Base-by-base conservation (phyloP, 2,113 vertebrate species). In the Galeopterus variegatus region DNA sequence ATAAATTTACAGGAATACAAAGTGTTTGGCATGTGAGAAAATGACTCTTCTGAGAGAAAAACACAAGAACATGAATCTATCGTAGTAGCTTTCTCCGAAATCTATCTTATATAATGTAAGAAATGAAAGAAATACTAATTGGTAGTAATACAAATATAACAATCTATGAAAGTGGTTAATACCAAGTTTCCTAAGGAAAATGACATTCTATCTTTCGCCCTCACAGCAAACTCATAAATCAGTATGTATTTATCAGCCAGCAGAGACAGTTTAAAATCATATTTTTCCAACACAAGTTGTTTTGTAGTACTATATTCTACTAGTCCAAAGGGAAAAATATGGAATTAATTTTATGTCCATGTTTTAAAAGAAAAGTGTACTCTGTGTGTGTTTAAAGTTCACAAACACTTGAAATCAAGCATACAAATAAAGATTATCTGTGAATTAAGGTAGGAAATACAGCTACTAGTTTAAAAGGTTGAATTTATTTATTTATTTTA, bases 331-430 rank as follows among this genome's bases (percentile, higher is more conserved):
- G 26, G 24, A 6, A 45, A 77, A 41, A 50, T 28, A 54, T 2
- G 17, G 52, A 81, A 69, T 86, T 81, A 81, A 64, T 90, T 81
- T 88, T 90, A 73, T 58, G 1, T 56, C 1, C 45, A 70, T 58
- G 11, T 83, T 97, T 85, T 94, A 88, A 84, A 84, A 83, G n/a
- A 84, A 92, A 94, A 91, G 91, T 90, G 0, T 65, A 10, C 28
- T 54, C 14, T 52, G 4, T 62, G 14, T 85, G 12, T 84, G 50
- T 73, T 45, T 86, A 11, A 28, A n/a, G 18, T 84, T 83, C 79
- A 52, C 15, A 76, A 84, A 80, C 41, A 65, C 70, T 64, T 92
- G n/a, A 70, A 92, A 69, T 92, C 54, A 73, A 48, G 58, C 36
- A 50, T 83, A 31, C 67, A 75, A 26, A 45, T 77, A 64, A 69